phyloP scores from a whole-genome alignment of 92 coral and sea anemone species.

The Zoanthus gigantus region DNA sequence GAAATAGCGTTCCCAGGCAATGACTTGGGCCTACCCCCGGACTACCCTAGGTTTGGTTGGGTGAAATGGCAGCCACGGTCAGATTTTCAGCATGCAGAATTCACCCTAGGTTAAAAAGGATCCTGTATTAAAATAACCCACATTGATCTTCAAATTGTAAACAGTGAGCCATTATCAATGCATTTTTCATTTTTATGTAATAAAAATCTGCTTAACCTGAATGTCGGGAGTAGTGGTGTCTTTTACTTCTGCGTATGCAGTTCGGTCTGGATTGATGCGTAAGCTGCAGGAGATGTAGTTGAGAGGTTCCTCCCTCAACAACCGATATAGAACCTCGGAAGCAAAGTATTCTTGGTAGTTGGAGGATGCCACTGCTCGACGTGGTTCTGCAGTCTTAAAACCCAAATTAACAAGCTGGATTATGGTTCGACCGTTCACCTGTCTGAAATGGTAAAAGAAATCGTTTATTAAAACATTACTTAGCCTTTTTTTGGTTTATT shows the following conservation, averaged over 20 bases:
- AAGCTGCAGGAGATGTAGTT: constrained; percentile 71
- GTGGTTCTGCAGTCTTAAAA: constrained; percentile 34
- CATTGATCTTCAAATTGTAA: too few species aligned
- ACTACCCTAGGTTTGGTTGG: too few species aligned
- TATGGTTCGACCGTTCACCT: constrained; percentile 74
- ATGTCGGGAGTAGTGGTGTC: constrained; percentile 89
- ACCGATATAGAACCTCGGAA: constrained; percentile 58
- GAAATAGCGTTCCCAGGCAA: too few species aligned
- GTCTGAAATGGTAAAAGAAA: constrained; percentile 30
- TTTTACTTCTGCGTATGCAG: constrained; percentile 70
- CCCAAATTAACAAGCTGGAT: constrained; percentile 72
- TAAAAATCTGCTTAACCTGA: constrained; percentile 2
- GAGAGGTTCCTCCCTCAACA: constrained; percentile 60
- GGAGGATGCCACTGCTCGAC: constrained; percentile 40
- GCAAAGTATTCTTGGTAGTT: constrained; percentile 58
- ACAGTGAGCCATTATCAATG: too few species aligned
- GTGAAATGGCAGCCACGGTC: too few species aligned
- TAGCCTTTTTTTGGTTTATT: too few species aligned
- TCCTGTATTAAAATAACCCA: too few species aligned
- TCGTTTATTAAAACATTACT: too few species aligned
- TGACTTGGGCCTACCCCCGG: too few species aligned
- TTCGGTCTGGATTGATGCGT: constrained; percentile 64
- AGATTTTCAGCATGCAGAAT: too few species aligned
- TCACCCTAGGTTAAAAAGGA: too few species aligned
- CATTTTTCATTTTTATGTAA: too few species aligned